Base-by-base conservation (phyloP, 35 echinoderm and acorn worm genomes). In the Lytechinus variegatus region DNA sequence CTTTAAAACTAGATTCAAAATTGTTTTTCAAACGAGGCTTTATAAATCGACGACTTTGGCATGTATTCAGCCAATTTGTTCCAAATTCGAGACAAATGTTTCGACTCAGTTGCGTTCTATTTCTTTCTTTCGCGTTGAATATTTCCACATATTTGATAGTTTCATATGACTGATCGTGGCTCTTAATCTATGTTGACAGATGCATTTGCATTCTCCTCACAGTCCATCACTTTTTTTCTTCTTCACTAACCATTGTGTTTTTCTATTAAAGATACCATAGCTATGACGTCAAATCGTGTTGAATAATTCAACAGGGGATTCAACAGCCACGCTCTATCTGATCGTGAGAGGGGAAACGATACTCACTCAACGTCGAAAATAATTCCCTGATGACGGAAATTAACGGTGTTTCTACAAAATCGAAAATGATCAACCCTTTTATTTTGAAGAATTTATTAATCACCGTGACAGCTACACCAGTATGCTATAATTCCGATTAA, bases 241-340 rank as follows among this genome's bases (percentile, higher is more conserved):
- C 66, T 79, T 79, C 66, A 79, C 66, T 4, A 79, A 79, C 19
- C 66, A 79, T 24, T 79, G 66, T 79, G 33, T 79, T 79, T 79
- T 58, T 79, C 66, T 79, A 79, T 79, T 79, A 79, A 79, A 79
- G 66, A 79, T 79, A 79, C 66, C 66, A 24, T 79, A 54, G 92
- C 92, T 27, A 28, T 93, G 92, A 93, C 92, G 92, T 93, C 92
- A 93, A 93, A 57, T 11, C 28, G 52, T 55, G 53, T 19, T 93
- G 92, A 93, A 93, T 93, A 53, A 93, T 93, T 93, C 92, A 93
- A 52, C 88, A 54, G 8, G 54, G 52, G 92, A 28, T 53, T 93
- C 19, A 33, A 52, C 92, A 93, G 27, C 53, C 53, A 28, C 9
- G 53, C 19, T 10, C 55, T 57, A 27, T 55, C 53, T 55, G 54